These are phyloP conservation scores for Jacana jacana DNA, from an alignment of 2,113 vertebrate species.

Conservation along the genomic window DNA sequence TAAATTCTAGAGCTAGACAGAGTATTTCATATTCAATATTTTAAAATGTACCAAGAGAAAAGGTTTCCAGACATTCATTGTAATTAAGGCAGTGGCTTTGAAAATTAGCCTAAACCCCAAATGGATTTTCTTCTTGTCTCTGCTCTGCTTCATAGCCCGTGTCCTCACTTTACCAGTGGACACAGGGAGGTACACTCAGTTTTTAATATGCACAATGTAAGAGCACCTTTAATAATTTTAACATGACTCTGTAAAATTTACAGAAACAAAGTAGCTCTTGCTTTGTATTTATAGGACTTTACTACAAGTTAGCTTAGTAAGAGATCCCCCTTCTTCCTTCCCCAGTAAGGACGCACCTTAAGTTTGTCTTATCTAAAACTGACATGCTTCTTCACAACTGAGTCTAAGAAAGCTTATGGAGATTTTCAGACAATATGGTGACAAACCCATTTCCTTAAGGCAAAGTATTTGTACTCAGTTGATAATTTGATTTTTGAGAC, in stretches of 20 bases:
- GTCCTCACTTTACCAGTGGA: neutral
- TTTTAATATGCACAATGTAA: neutral
- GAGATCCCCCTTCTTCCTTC: neutral
- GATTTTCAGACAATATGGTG: neutral
- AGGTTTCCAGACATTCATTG: neutral
- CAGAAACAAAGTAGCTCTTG: neutral
- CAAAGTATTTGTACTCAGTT: neutral
- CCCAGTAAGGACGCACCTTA: neutral
- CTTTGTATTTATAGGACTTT: neutral
- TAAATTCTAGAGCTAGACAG: neutral
- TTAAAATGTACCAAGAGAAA: neutral
- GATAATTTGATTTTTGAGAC: neutral
- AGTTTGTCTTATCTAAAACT: neutral
- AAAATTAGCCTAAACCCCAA: neutral
- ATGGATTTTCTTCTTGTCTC: neutral
- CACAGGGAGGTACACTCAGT: neutral
- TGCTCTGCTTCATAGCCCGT: neutral
- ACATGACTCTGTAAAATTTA: neutral
- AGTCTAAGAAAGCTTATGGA: neutral
- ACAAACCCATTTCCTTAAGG: neutral
- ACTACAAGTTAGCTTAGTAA: neutral
- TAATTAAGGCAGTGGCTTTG: neutral
- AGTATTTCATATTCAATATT: neutral
- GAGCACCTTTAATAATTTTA: neutral
- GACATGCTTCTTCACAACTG: neutral